A percentile compares a stretch with the other conserved stretches of the same genome.
phyloP scores from a whole-genome alignment of 2,888 invertebrate species.

The Dioctria rufipes region DNA sequence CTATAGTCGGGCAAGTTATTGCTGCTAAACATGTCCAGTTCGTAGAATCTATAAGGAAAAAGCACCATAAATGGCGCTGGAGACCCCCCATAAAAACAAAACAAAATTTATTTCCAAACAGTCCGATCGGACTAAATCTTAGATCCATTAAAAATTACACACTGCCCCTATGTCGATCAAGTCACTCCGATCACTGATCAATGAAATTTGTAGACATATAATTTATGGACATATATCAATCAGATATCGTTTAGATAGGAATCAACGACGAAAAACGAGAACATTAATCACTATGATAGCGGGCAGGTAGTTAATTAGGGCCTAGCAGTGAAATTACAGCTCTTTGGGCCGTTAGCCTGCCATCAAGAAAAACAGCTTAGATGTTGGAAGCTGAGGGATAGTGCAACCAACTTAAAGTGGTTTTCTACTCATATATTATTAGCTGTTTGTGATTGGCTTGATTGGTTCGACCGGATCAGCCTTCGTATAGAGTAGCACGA shows the following conservation, averaged over 20 bases:
- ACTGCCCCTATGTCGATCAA: conserved; percentile 56
- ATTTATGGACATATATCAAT: conserved; percentile 58
- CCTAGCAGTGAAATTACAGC: conserved; percentile 51
- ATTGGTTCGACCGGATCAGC: conserved; percentile 10
- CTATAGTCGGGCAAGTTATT: background rate
- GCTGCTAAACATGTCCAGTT: conserved; percentile 27
- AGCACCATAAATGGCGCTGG: background rate
- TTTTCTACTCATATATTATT: background rate
- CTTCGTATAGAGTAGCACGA: background rate
- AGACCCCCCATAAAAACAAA: conserved; percentile 31
- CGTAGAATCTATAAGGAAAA: conserved; percentile 30
- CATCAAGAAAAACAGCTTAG: conserved; percentile 11
- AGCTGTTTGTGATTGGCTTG: conserved; percentile 24
- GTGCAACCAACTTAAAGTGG: conserved; percentile 19
- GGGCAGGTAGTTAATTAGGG: conserved; percentile 57
- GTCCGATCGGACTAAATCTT: conserved; percentile 30
- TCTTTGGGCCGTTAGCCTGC: conserved; percentile 32
- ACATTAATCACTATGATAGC: conserved; percentile 57
- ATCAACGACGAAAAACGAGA: conserved; percentile 55
- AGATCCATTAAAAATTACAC: conserved; percentile 52
- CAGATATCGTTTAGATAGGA: conserved; percentile 55
- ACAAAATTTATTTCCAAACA: background rate
- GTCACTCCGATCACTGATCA: conserved; percentile 54
- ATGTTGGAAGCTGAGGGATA: conserved; percentile 7
- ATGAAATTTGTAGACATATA: conserved; percentile 59